phyloP scores from a whole-genome alignment of 2,797 vertebrate genomes.

The Sparus aurata region DNA sequence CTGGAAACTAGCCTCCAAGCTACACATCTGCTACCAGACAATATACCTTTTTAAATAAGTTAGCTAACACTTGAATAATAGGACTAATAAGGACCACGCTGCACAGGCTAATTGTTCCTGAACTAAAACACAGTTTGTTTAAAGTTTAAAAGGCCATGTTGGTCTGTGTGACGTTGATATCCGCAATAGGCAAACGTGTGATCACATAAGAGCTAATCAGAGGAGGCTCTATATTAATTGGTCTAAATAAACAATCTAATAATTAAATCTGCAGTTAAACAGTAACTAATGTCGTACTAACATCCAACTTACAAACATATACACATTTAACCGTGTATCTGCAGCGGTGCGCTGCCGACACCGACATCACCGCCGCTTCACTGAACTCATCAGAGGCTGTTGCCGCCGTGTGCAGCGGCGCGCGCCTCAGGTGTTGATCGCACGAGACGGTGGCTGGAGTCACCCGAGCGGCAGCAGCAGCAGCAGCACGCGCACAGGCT shows the following conservation, averaged over 20 bases:
- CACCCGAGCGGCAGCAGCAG: slow-evolving; percentile 57
- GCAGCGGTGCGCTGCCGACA: not conserved
- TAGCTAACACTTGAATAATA: not conserved
- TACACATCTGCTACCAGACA: not conserved
- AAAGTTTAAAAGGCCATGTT: no score
- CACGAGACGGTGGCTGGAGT: slow-evolving; percentile 53
- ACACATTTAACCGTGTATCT: not conserved
- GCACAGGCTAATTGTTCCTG: not conserved
- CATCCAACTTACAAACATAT: no score
- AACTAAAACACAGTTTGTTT: no score
- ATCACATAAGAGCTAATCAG: not conserved
- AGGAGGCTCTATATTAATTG: not conserved
- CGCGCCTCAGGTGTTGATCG: slow-evolving; percentile 56
- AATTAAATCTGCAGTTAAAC: not conserved
- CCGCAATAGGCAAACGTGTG: not conserved
- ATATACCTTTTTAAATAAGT: not conserved
- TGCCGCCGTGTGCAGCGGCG: slow-evolving; percentile 24
- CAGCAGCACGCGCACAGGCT: slow-evolving; percentile 48
- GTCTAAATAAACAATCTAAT: fast-evolving
- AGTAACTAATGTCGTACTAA: fast-evolving
- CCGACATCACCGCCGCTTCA: not conserved
- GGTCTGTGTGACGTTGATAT: not conserved
- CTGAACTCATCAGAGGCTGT: slow-evolving; percentile 2
- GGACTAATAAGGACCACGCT: not conserved
- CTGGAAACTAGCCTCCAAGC: no score